These are phyloP conservation scores for Caradrina kadenii DNA, from an alignment of 2,888 invertebrate genomes.

Conservation along the genomic window DNA sequence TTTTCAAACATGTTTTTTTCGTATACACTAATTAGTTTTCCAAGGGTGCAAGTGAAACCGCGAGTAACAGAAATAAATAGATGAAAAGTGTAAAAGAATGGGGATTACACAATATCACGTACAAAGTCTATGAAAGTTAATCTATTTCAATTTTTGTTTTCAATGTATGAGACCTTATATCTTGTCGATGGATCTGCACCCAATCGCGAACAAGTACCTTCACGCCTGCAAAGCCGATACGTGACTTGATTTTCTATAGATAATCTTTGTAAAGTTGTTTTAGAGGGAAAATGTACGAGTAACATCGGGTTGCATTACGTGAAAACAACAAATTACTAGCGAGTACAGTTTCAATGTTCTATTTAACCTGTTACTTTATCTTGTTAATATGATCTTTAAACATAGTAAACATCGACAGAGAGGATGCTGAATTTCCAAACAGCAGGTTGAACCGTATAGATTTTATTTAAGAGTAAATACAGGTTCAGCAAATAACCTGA, in stretches of 20 bases:
- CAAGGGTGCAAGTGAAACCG: neutral
- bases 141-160: conserved; percentile 71
- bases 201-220: conserved; percentile 81
- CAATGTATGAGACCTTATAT: conserved; percentile 69
- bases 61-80: neutral
- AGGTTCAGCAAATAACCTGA: neutral
- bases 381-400: conserved; percentile 7
- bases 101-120: conserved; percentile 38
- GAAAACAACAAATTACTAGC: conserved; percentile 53
- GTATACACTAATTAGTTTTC: neutral
- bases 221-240: conserved; percentile 75
- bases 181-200: conserved; percentile 77
- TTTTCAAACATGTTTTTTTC: neutral
- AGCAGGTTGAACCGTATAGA: neutral
- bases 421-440: neutral
- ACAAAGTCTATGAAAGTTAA: conserved; percentile 62
- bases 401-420: neutral
- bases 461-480: neutral
- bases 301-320: conserved; percentile 47
- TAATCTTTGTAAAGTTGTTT: conserved; percentile 72
- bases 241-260: conserved; percentile 79
- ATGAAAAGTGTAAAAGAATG: neutral
- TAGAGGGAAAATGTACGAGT: conserved; percentile 62
- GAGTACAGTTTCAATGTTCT: conserved; percentile 14
- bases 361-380: conserved; percentile 14